Base-by-base conservation (phyloP, 2,113 vertebrate species). In the Eclectus roratus region DNA sequence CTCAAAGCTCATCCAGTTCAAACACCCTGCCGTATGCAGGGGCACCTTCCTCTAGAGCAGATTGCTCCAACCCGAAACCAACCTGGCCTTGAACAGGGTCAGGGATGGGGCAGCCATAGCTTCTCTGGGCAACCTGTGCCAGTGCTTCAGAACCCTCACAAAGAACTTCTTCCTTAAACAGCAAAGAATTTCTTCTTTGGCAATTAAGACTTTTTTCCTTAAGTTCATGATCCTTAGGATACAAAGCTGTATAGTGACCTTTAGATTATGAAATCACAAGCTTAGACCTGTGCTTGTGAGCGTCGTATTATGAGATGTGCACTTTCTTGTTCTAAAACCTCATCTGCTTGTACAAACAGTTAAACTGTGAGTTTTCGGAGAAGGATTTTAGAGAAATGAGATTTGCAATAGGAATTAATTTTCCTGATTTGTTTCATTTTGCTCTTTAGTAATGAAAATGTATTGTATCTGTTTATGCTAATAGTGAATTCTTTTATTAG, bases 391-490 rank as follows among this genome's bases (percentile, higher is more conserved):
- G 31, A 89, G 68, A 70, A 90, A 31, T 4, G 37, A 91, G 58
- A 33, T 95, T 96, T 73, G 93, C 63, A 47, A 28, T 68, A 55
- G 28, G 74, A 97, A 86, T 96, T 91, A 91, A 7, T 72, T 44
- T 87, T 90, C 55, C 64, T 21, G 37, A 53, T 88, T 94, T 4
- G 9, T 82, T 92, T 95, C 11, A 2, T 83, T 55, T 87, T 89
- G n/a, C 79, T 89, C 47, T 85, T 24, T 56, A 49, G 77, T 46
- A 63, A 52, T 88, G 84, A 86, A 95, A 96, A 95, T 87, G 25
- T 52, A 74, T 96, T 94, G 52, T 52, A 89, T 70, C 81, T 96
- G 93, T 86, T 49, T 84, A 88, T 95, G 89, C 85, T 96, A 89
- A 93, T 90, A 82, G 77, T 41, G 80, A 93, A 27, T 64, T 27